Base-by-base conservation (phyloP, 2,888 invertebrate species). In the Caenorhabditis doughertyi region DNA sequence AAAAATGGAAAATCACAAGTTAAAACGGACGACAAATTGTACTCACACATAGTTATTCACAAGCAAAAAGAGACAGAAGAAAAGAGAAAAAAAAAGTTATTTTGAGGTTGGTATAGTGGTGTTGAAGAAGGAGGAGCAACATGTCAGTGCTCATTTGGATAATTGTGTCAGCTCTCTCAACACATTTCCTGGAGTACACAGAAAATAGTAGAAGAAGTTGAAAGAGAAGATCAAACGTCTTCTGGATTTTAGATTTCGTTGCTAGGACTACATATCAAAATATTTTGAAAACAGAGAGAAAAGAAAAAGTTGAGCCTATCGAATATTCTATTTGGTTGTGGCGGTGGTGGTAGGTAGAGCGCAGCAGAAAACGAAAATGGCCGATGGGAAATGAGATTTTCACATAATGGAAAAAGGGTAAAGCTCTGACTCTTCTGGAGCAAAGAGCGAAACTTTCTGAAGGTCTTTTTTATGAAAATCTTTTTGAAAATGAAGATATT, bases 61-160 rank as follows among this genome's bases (percentile, higher is more conserved):
- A 55, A 39, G 56, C 60, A 62, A 70, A 51, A 42, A 55, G 39
- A 56, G 47, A 56, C 25, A 67, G 62, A 58, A 62, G 56, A 73
- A 62, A 60, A 44, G 49, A 18, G 23, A 32, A 64, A 58, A 25
- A 55, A 56, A 65, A 55, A 74, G 56, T 27, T 65, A 47, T 44
- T 56, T 42, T 25, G 49, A 49, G 29, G 64, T 49, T 9, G 53
- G 44, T 35, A 44, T n/a, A n/a, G 64, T 18, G 53, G 64, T 62
- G 64, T 62, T n/a, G 51, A 25, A 16, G 71, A 72, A 60, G 35
- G 32, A 47, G 67, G 58, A 77, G 68, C 60, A 68, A 49, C 72
- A 56, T 79, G 79, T 72, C 79, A 79, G 16, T 55, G 62, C 70
- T 72, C 79, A 79, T 79, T 79, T 72, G 25, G 65, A 65, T 79